These are phyloP conservation scores for Apodemus sylvaticus DNA, from an alignment of 2,113 vertebrate genomes.

Conservation along the genomic window DNA sequence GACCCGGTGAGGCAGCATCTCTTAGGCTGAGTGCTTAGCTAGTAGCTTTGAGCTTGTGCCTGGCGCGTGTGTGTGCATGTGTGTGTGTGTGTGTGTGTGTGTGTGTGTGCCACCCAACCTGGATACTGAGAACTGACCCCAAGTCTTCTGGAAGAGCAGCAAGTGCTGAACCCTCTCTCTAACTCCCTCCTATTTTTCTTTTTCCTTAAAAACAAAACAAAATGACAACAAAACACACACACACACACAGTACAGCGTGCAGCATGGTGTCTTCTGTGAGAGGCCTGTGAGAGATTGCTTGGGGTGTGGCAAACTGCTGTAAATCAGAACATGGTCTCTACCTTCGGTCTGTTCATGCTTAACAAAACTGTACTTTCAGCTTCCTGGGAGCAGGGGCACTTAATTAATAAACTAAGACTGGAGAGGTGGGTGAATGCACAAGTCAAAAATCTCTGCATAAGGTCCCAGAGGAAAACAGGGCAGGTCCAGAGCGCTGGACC, in stretches of 20 bases:
- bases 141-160: not conserved
- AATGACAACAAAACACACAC: not conserved
- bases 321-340: not conserved
- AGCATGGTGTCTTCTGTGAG: no score
- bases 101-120: no score
- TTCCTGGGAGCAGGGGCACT: not conserved
- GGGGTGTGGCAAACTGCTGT: rapidly evolving
- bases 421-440: no score
- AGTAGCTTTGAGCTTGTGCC: not conserved
- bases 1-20: slow-evolving; percentile 90
- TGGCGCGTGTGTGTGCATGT: not conserved
- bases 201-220: not conserved
- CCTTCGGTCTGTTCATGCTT: not conserved
- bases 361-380: slow-evolving; percentile 41
- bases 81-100: not conserved
- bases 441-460: not conserved
- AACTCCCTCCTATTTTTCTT: not conserved
- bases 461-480: not conserved
- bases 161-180: no score
- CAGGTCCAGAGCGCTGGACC: not conserved
- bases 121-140: not conserved
- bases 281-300: not conserved
- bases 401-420: slow-evolving; percentile 31
- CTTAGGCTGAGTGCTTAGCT: not conserved
- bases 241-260: no score